phyloP scores from a whole-genome alignment of 2,888 invertebrate genomes.

The Branchipolynoe longqiensis region DNA sequence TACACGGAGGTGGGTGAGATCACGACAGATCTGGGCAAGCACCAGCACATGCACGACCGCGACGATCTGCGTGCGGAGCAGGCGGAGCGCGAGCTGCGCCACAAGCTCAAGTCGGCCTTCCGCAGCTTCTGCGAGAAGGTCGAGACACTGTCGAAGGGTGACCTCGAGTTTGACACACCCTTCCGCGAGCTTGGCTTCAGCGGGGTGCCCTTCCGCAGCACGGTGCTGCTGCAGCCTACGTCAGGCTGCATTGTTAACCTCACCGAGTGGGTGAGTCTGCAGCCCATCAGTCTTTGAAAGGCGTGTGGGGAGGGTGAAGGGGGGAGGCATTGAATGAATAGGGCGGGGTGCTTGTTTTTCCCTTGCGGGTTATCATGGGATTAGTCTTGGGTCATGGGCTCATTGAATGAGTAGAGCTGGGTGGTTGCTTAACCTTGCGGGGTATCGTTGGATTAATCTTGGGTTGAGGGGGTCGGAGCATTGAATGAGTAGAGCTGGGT shows the following conservation, averaged over 20 bases:
- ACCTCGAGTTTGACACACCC: slow-evolving; percentile 98
- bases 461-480: no score
- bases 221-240: slow-evolving; percentile 97
- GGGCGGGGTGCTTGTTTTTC: no score
- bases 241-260: slow-evolving; percentile 98
- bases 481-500: no score
- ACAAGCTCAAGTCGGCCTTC: slow-evolving; percentile 98
- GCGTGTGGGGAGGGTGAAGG: no score
- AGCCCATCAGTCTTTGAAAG: no score
- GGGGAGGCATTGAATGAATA: no score
- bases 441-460: no score
- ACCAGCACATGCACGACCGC: slow-evolving; percentile 99
- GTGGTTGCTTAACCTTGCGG: no score
- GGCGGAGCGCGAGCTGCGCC: slow-evolving; percentile 96
- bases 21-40: slow-evolving; percentile 99
- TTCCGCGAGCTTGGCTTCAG: slow-evolving; percentile 99
- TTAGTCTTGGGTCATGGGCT: no score
- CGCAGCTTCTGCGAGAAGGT: slow-evolving; percentile 99
- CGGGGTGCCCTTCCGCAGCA: slow-evolving; percentile 97
- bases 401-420: no score
- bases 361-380: no score
- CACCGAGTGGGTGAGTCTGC: slow-evolving; percentile 91
- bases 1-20: slow-evolving; percentile 99
- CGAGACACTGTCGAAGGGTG: slow-evolving; percentile 96
- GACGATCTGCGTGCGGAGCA: slow-evolving; percentile 99